phyloP scores from a whole-genome alignment of 2,797 vertebrate genomes.

The Danio choprae region DNA sequence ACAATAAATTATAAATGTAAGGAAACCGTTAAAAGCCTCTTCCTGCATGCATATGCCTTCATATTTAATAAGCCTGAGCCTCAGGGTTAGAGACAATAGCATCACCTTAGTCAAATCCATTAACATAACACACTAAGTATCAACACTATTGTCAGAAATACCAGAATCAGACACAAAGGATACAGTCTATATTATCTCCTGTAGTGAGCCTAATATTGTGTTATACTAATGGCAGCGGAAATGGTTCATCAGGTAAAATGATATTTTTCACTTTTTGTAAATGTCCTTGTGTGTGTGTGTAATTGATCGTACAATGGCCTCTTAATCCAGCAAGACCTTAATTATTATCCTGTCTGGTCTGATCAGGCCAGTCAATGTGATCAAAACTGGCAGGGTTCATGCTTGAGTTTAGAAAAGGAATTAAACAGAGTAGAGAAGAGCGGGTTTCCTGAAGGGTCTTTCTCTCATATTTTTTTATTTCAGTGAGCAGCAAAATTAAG shows the following conservation, averaged over 20 bases:
- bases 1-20: background rate
- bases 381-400: constrained; percentile 2
- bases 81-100: background rate
- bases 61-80: constrained; percentile 28
- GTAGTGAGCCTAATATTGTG: background rate
- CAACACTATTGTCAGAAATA: background rate
- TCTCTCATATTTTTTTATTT: background rate
- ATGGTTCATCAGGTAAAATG: constrained; percentile 8
- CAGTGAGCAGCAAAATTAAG: background rate
- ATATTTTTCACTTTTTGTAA: background rate
- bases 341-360: constrained; percentile 7
- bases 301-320: background rate
- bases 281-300: background rate
- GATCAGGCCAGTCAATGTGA: constrained; percentile 3
- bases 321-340: background rate
- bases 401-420: background rate
- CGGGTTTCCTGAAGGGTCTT: background rate
- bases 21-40: background rate
- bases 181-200: background rate
- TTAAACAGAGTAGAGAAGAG: background rate
- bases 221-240: background rate
- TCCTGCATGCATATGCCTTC: background rate
- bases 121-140: background rate
- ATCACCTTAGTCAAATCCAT: background rate
- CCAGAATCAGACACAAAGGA: background rate